phyloP scores from a whole-genome alignment of 2,797 vertebrate genomes.

The Hoplostethus atlanticus region DNA sequence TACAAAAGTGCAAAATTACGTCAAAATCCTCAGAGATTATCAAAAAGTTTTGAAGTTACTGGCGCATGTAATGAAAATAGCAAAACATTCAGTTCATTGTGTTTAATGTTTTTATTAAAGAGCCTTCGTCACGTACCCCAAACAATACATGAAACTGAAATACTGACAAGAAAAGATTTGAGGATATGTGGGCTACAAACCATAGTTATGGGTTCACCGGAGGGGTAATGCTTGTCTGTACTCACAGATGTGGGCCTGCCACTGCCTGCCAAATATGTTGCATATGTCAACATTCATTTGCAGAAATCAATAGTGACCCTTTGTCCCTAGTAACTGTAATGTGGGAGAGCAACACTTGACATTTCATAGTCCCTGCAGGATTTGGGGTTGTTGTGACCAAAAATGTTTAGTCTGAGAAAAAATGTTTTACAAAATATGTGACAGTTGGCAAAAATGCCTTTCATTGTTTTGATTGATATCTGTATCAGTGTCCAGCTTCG shows the following conservation, averaged over 20 bases:
- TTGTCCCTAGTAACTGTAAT: slow-evolving; percentile 58
- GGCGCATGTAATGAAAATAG: too few relatives aligned
- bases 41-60: too few relatives aligned
- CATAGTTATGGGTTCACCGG: slow-evolving; percentile 40
- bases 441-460: background rate
- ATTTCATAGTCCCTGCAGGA: slow-evolving; percentile 33
- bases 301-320: slow-evolving; percentile 62
- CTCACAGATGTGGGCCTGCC: slow-evolving; percentile 60
- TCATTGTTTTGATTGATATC: background rate
- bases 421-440: background rate
- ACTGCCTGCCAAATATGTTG: slow-evolving; percentile 55
- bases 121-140: background rate
- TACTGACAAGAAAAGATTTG: slow-evolving; percentile 25
- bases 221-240: slow-evolving; percentile 47
- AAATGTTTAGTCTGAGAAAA: background rate
- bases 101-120: background rate
- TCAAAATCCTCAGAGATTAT: too few relatives aligned
- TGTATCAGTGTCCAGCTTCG: too few relatives aligned
- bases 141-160: slow-evolving; percentile 24
- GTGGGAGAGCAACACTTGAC: slow-evolving; percentile 44
- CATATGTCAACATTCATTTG: slow-evolving; percentile 68
- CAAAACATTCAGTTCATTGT: background rate
- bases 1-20: too few relatives aligned
- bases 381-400: slow-evolving; percentile 30
- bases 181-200: slow-evolving; percentile 44